Percentiles rank a stretch among this genome's conserved stretches.
Conservation (phyloP, 2,113 vertebrate species). For the Heterocephalus glaber region DNA sequence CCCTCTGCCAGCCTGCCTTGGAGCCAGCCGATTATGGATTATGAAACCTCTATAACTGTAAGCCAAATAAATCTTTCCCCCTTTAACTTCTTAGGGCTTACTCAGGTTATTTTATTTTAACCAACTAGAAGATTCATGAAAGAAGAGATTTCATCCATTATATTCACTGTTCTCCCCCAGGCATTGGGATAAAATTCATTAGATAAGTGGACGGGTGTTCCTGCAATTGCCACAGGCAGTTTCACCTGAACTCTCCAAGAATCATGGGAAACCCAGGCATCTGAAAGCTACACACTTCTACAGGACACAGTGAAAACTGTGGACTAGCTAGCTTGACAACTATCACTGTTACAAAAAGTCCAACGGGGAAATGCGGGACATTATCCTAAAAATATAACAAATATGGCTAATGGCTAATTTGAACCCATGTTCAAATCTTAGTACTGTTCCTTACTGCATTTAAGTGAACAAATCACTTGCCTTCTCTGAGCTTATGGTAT, state of each 20-base stretch:
- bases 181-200: background rate
- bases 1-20: too few relatives aligned
- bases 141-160: background rate
- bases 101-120: background rate
- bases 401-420: background rate
- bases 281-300: background rate
- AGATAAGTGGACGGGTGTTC: background rate
- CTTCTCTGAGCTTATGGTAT: background rate
- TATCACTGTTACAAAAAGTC: background rate
- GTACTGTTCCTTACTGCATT: background rate
- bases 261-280: background rate
- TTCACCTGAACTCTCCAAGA: background rate
- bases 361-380: background rate
- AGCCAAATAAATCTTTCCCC: too few relatives aligned
- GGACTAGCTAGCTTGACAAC: background rate
- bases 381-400: background rate
- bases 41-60: too few relatives aligned
- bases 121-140: background rate
- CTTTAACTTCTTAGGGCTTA: background rate
- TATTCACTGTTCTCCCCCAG: background rate
- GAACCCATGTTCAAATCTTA: background rate
- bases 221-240: background rate
- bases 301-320: background rate
- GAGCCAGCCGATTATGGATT: too few relatives aligned
- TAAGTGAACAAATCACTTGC: background rate